Percentiles rank a stretch among this genome's conserved stretches.
These are phyloP conservation scores for Andinoacara biseriatus DNA, from an alignment of 2,113 vertebrate species.

Conservation along the genomic window DNA sequence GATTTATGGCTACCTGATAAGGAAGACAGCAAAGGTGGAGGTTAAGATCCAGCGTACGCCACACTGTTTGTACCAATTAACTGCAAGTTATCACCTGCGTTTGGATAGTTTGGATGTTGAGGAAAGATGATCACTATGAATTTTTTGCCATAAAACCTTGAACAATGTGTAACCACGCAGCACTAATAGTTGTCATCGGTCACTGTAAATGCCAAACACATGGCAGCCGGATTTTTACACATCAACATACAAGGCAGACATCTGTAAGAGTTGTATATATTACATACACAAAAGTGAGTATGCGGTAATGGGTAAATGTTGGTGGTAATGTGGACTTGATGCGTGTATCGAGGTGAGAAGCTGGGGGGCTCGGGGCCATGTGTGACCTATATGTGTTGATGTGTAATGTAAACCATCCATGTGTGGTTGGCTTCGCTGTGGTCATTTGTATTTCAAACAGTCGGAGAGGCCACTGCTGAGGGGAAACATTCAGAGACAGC, in stretches of 20 bases:
- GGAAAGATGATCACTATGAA: background rate
- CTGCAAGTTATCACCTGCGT: conserved; percentile 8
- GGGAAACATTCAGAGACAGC: conserved; percentile 49
- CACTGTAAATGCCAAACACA: background rate
- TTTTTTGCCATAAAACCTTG: background rate
- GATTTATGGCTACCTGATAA: conserved; percentile 50
- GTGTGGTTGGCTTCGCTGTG: conserved; percentile 66
- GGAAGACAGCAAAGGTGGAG: background rate
- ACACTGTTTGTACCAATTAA: conserved; percentile 12
- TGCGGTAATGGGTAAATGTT: conserved; percentile 59
- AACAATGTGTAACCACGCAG: background rate
- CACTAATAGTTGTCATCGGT: conserved; percentile 13
- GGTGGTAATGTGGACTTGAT: conserved; percentile 39
- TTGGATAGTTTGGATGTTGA: background rate
- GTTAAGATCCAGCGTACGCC: conserved; percentile 26
- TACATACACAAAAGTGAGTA: conserved; percentile 32
- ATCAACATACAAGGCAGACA: conserved; percentile 36
- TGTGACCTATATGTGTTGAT: conserved; percentile 66
- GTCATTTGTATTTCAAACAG: conserved; percentile 68
- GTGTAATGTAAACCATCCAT: conserved; percentile 68
- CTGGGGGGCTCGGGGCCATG: conserved; percentile 38
- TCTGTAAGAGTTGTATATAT: conserved; percentile 48
- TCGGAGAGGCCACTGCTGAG: conserved; percentile 48
- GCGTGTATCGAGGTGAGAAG: conserved; percentile 51
- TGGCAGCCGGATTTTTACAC: conserved; percentile 30